Evolutionary conservation across 2,888 invertebrate species (phyloP).

Genomic region (Piscicola geometra): DNA sequence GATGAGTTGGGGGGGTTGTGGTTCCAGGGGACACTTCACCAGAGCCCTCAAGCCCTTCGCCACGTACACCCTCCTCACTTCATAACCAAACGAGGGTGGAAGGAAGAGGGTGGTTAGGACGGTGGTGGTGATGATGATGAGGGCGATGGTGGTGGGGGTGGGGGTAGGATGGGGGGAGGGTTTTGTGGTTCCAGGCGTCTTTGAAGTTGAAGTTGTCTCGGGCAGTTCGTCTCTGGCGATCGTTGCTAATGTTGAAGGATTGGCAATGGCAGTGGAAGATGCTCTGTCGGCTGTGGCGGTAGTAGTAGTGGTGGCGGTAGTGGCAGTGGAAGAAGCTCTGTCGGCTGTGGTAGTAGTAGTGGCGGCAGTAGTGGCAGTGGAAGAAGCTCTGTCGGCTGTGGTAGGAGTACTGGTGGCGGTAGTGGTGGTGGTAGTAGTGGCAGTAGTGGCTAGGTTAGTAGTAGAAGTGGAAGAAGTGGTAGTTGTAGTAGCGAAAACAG

Average conservation of each 20-base stretch:
- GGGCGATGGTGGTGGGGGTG: too few species aligned
- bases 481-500: not conserved
- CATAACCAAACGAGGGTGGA: too few species aligned
- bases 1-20: slow-evolving; percentile 17
- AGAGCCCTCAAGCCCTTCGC: slow-evolving; percentile 8
- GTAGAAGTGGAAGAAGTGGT: not conserved
- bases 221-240: not conserved
- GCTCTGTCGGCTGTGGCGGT: too few species aligned
- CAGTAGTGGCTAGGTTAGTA: not conserved
- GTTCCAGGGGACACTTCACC: slow-evolving; percentile 27
- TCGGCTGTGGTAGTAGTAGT: not conserved
- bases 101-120: too few species aligned
- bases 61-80: slow-evolving; percentile 23
- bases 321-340: not conserved
- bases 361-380: not conserved
- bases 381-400: not conserved
- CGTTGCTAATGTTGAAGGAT: not conserved
- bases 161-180: too few species aligned
- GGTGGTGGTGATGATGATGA: too few species aligned
- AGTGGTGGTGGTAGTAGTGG: not conserved
- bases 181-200: too few species aligned
- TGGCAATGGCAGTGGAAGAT: not conserved
- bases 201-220: not conserved
- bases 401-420: not conserved
- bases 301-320: not conserved